A percentile compares a stretch with the other conserved stretches of the same genome.
Evolutionary conservation across 2,888 invertebrate genomes (phyloP).

Genomic region (Nymphalis polychloros): DNA sequence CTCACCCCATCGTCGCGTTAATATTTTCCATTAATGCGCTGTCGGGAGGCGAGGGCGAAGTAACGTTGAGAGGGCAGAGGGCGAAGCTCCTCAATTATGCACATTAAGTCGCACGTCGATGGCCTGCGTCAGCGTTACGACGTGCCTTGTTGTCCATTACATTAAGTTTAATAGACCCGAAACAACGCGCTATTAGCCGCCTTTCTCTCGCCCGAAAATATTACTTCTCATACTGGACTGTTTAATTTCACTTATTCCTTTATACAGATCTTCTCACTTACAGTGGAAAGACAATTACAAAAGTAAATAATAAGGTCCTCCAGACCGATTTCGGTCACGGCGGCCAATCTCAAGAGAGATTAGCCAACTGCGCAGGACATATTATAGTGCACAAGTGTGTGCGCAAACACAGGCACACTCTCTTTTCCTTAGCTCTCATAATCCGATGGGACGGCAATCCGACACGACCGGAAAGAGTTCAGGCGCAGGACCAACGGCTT

Average conservation of each 20-base stretch:
- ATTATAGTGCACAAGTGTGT: too few species aligned
- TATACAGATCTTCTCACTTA: background rate
- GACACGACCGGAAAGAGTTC: too few species aligned
- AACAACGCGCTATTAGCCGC: constrained; percentile 17
- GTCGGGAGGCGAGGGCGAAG: background rate
- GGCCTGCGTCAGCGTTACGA: constrained; percentile 23
- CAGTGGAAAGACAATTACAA: too few species aligned
- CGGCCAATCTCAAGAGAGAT: too few species aligned
- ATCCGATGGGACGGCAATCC: too few species aligned
- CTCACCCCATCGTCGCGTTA: constrained; percentile 8
- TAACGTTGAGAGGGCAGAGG: background rate
- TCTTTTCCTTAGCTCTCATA: too few species aligned
- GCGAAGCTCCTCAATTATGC: constrained; percentile 31
- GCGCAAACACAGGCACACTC: too few species aligned
- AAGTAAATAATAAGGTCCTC: too few species aligned
- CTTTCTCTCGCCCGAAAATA: background rate
- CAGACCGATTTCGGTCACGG: too few species aligned
- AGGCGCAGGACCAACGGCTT: too few species aligned
- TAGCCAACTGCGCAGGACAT: too few species aligned
- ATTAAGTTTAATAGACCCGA: constrained; percentile 19
- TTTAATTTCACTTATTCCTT: background rate
- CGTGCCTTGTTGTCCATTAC: constrained; percentile 26
- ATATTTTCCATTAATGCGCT: constrained; percentile 18
- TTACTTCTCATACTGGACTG: background rate
- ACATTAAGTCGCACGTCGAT: constrained; percentile 28